Evolutionary conservation across 2,888 invertebrate species (phyloP), one percentile per base, ranked within the genome.

Genomic region (Acanthosepion pharaonis): DNA sequence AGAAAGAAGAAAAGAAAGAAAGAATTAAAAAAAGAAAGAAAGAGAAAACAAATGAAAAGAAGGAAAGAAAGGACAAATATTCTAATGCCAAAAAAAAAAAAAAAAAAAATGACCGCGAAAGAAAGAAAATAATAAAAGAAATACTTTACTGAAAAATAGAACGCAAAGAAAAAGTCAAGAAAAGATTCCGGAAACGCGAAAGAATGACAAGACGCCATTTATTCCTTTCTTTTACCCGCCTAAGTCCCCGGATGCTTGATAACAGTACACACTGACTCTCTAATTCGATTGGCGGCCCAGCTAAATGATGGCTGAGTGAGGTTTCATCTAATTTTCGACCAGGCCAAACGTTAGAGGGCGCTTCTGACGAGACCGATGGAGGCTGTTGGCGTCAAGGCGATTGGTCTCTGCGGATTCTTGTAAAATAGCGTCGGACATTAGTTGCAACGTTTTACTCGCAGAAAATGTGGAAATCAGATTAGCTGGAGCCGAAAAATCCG

Each of bases 281-380:
- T 78, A 78, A 78, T 78, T 78, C 8, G 15, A 78, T 78, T 28
- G 78, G 28, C 28, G 78, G 78, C 3, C 15, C 78, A n/a, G 9
- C 15, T n/a, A 78, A 78, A 78, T 28, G 78, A 78, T n/a, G 78
- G 78, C 78, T n/a, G 78, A 78, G 78, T n/a, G 78, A 78, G n/a
- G n/a, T 78, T 78, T 78, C n/a, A 78, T 78, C 28, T 78, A 78
- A 78, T 78, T 78, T 78, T 78, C 78, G n/a, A 78, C 78, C 78
- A 8, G n/a, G 78, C 78, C 78, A 8, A 28, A 78, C 28, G 78
- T n/a, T 78, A n/a, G n/a, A 78, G 28, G 28, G 78, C 78, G 78
- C 28, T 78, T n/a, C 78, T 28, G 28, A n/a, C 78, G 78, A 78
- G 78, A n/a, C 28, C 78, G 11, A n/a, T n/a, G 55, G 55, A 55